Base-by-base conservation (phyloP, 2,888 invertebrate genomes). In the Lochmaea crataegi region DNA sequence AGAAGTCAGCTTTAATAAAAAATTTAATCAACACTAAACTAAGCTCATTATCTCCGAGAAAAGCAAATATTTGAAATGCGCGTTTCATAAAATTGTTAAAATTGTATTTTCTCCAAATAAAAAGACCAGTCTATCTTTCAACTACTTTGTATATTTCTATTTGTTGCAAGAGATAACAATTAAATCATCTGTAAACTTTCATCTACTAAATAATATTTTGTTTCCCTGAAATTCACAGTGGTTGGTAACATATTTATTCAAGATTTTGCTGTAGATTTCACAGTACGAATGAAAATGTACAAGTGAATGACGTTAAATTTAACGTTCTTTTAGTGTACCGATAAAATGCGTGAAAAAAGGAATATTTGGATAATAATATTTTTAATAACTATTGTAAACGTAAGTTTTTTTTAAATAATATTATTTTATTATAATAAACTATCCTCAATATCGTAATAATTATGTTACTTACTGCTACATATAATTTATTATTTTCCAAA, bases 321-420 rank as follows among this genome's bases (percentile, higher is more conserved):
- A 26, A 32, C n/a, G n/a, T 22, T 32, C 22, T 66, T 67, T 58
- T 32, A 67, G 58, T 67, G 67, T 45, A 67, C 26, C 22, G 58
- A 16, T 5, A 58, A 67, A 14, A 56, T 48, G 66, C 18, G 56
- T 32, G n/a, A 26, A 45, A 42, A 45, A 4, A 45, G 12, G 3
- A n/a, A 53, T 51, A 16, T 22, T 32, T 65, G 65, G 65, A 65
- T 32, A 2, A 65, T 16, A 42, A 16, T 63, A 18, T 18, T 63
- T 12, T 18, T 18, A 51, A 12, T 65, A 11, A 42, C 14, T 11
- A 26, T 16, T 65, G 7, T 65, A 6, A 16, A 16, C 51, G 65
- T 65, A 38, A 53, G 65, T 65, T 16, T 14, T 14, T 9, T 65
- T 38, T n/a, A 16, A 38, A 65, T 32, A 14, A 64, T 12, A 16